phyloP scores from a whole-genome alignment of 2,888 invertebrate genomes.

The Rhagium mordax region DNA sequence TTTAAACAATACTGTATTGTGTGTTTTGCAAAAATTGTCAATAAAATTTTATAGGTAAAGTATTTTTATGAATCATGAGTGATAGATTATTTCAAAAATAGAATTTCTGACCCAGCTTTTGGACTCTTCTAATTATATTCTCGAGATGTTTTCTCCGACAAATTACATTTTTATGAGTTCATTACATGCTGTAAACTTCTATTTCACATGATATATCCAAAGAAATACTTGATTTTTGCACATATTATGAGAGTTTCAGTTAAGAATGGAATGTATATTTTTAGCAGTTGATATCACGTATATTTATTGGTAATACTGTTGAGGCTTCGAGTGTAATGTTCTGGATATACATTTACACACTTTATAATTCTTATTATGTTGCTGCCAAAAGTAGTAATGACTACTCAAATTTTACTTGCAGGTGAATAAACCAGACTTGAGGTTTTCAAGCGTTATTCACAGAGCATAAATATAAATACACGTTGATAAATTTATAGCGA shows the following conservation, averaged over 20 bases:
- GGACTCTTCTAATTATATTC: not conserved
- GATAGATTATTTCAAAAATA: slow-evolving; percentile 24
- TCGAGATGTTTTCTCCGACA: not conserved
- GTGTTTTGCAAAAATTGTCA: slow-evolving; percentile 24
- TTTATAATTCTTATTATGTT: not conserved
- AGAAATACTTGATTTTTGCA: not conserved
- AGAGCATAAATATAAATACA: not conserved
- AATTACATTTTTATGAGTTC: not conserved
- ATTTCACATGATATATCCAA: not conserved
- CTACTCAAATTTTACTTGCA: not conserved
- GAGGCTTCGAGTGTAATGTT: not conserved
- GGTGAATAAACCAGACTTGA: slow-evolving; percentile 13
- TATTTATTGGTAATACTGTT: not conserved
- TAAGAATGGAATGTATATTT: not conserved
- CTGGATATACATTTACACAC: not conserved
- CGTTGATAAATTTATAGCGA: not conserved
- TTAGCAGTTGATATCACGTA: not conserved
- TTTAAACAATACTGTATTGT: slow-evolving; percentile 29
- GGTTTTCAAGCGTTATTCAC: slow-evolving; percentile 14
- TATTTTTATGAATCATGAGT: slow-evolving; percentile 27
- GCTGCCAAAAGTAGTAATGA: not conserved
- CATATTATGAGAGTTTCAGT: not conserved
- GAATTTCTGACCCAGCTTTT: slow-evolving; percentile 12
- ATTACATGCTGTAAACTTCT: not conserved
- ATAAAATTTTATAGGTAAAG: slow-evolving; percentile 32